A percentile compares a stretch with the other conserved stretches of the same genome.
Conservation (phyloP, 2,888 invertebrate species). For the Cheilosia pagana region DNA sequence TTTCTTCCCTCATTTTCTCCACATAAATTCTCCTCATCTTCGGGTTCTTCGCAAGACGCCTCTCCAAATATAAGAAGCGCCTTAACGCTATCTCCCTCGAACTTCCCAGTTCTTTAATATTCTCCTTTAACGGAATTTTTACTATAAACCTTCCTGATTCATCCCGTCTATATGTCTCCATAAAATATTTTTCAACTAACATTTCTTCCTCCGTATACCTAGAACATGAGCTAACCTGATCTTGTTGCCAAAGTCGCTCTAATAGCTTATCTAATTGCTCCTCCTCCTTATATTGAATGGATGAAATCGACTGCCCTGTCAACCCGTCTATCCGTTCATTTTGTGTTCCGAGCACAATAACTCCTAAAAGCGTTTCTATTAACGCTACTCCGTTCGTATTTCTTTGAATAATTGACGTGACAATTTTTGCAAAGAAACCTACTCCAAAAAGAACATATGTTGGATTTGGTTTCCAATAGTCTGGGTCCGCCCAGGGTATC, state of each 20-base stretch:
- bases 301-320: not conserved
- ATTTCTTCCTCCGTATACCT: not conserved
- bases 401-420: not conserved
- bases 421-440: not conserved
- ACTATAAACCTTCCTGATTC: not conserved
- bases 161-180: not conserved
- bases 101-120: not conserved
- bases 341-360: not conserved
- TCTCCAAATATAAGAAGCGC: not conserved
- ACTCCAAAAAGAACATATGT: not conserved
- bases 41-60: not conserved
- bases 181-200: not conserved
- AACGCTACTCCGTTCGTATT: not conserved
- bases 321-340: not conserved
- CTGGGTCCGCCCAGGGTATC: too few species aligned
- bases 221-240: not conserved
- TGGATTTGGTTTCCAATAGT: too few species aligned
- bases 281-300: not conserved
- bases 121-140: not conserved
- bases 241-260: not conserved
- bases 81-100: not conserved
- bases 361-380: not conserved
- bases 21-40: not conserved
- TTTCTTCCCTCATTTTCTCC: not conserved
- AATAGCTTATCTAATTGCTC: not conserved